phyloP scores from a whole-genome alignment of 2,888 invertebrate species.

The Pantelozetes paolii region DNA sequence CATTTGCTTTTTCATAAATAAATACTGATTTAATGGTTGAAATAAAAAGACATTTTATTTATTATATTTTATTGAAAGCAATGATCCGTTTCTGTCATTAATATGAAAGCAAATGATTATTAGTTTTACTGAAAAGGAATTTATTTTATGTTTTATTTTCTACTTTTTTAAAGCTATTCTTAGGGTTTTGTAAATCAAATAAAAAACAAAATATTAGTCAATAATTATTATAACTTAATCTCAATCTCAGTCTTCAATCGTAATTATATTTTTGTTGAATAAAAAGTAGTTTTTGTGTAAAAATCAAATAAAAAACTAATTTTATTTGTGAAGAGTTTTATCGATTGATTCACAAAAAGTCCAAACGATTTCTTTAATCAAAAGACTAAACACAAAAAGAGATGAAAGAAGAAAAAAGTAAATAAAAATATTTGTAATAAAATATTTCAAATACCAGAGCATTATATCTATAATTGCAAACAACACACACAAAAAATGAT shows the following conservation, averaged over 20 bases:
- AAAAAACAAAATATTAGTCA: background rate
- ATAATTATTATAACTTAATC: background rate
- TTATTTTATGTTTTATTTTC: background rate
- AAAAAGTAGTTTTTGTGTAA: background rate
- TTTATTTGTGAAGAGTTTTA: too few species aligned
- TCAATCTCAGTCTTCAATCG: background rate
- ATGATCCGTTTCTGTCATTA: background rate
- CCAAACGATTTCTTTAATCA: too few species aligned
- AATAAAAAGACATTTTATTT: background rate
- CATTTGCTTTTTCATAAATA: background rate
- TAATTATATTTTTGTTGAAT: background rate
- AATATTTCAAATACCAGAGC: too few species aligned
- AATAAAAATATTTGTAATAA: too few species aligned
- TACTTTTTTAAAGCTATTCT: background rate
- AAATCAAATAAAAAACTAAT: too few species aligned
- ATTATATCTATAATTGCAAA: too few species aligned
- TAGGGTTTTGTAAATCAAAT: background rate
- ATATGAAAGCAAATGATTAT: background rate
- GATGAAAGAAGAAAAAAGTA: too few species aligned
- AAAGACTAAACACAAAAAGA: too few species aligned
- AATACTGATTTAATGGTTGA: background rate
- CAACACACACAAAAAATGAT: too few species aligned
- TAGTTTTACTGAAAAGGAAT: background rate
- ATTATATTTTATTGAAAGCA: background rate
- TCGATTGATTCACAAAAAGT: too few species aligned